These are phyloP conservation scores for Rhysida immarginata DNA, from an alignment of 1,140 invertebrate genomes.

Conservation along the genomic window DNA sequence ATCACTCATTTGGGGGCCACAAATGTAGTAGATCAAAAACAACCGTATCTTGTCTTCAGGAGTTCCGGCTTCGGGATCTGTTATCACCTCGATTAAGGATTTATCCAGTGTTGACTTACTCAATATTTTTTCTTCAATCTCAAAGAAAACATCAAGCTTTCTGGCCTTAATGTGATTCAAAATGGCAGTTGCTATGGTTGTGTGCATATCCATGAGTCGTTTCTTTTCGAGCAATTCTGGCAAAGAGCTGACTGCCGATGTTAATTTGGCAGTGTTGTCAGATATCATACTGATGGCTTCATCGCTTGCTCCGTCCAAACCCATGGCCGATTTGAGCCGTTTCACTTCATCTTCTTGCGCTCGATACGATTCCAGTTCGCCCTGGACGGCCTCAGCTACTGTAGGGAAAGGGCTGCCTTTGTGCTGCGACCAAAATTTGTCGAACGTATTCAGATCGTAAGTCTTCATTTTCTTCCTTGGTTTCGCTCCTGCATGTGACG, in stretches of 20 bases:
- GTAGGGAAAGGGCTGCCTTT: constrained; percentile 94
- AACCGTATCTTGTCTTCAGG: constrained; percentile 86
- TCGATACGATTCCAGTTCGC: constrained; percentile 88
- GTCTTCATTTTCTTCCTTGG: constrained; percentile 50
- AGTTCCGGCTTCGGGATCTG: constrained; percentile 70
- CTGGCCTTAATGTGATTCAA: constrained; percentile 75
- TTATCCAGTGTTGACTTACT: constrained; percentile 40
- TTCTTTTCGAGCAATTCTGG: constrained; percentile 96
- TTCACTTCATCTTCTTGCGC: constrained; percentile 93
- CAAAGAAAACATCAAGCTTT: constrained; percentile 92
- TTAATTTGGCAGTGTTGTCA: constrained; percentile 86
- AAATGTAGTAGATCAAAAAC: constrained; percentile 87
- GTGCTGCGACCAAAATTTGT: constrained; percentile 82
- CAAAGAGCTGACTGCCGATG: constrained; percentile 86
- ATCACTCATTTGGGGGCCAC: constrained; percentile 62
- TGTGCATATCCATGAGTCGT: constrained; percentile 94
- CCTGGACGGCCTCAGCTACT: constrained; percentile 95
- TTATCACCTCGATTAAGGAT: constrained; percentile 58
- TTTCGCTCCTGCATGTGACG: constrained; percentile 21
- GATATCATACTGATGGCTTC: constrained; percentile 53
- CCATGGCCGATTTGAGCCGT: constrained; percentile 79
- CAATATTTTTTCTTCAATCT: constrained; percentile 96
- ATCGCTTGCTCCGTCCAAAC: constrained; percentile 37
- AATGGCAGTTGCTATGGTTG: constrained; percentile 86
- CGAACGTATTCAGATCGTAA: constrained; percentile 79